Percentiles rank a stretch among this genome's conserved stretches.
Evolutionary conservation across 2,888 invertebrate species (phyloP).

Genomic region (Apodemia hepburni): DNA sequence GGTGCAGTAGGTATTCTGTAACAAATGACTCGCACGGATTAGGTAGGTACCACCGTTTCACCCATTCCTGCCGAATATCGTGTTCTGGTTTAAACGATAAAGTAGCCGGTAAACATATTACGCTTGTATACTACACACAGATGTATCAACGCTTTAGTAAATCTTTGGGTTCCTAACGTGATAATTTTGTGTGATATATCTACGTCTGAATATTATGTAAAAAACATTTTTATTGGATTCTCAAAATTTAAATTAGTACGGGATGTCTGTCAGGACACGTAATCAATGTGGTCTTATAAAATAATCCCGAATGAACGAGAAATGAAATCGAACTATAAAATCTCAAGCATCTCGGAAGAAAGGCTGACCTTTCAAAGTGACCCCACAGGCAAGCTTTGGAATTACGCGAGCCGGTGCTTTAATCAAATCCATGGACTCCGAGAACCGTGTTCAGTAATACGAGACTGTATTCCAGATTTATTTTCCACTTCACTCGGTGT

Average conservation of each 20-base stretch:
- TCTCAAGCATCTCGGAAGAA: constrained; percentile 7
- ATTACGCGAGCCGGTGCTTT: constrained; percentile 9
- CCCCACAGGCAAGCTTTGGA: constrained; percentile 7
- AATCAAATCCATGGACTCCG: constrained; percentile 12
- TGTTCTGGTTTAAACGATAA: too few relatives aligned
- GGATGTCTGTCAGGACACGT: background rate
- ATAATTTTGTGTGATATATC: too few relatives aligned
- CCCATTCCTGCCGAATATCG: too few relatives aligned
- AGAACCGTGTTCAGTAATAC: constrained; percentile 11
- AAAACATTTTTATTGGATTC: too few relatives aligned
- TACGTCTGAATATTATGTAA: too few relatives aligned
- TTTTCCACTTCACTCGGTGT: constrained; percentile 13
- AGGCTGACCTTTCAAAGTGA: constrained; percentile 13
- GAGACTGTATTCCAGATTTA: constrained; percentile 14
- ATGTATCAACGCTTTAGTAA: too few relatives aligned
- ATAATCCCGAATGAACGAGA: background rate
- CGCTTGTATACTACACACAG: too few relatives aligned
- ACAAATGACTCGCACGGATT: too few relatives aligned
- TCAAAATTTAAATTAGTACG: background rate
- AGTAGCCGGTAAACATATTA: too few relatives aligned
- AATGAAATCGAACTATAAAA: background rate
- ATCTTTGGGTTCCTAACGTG: too few relatives aligned
- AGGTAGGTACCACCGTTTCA: too few relatives aligned
- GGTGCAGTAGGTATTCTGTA: too few relatives aligned
- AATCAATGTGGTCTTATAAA: background rate